Base-by-base conservation (phyloP, 2,113 vertebrate species). In the Oreochromis aureus region DNA sequence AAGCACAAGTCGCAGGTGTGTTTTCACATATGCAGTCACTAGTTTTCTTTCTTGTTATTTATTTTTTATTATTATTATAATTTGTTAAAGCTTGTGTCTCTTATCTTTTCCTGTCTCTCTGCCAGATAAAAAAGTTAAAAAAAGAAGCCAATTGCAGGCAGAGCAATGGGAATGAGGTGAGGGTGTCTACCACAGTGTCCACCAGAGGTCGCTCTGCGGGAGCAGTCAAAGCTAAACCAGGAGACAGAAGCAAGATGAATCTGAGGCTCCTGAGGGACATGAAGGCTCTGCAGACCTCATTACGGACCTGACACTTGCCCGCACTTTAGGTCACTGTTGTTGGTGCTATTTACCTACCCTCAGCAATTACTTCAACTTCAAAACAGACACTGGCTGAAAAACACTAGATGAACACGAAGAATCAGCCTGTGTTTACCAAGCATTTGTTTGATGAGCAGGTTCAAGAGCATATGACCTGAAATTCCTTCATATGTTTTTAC, bases 261-360 rank as follows among this genome's bases (percentile, higher is more conserved):
- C 97, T 99, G 82, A 96, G 95, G 89, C 93, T 99, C 93, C 87
- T 99, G 89, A 97, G 96, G 88, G 98, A 99, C 82, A 98, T 99
- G 99, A 98, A 97, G 88, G 97, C 96, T 84, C 96, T 99, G 92
- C 98, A 98, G 96, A 98, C 93, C 19, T 98, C 98, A 0, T 94
- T 99, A 30, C 96, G 95, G 89, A 96, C 85, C 93, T 92, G 96
- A 96, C 80, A 41, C 41, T 24, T 46, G 96, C 92, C 80, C 51
- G 95, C 15, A 46, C 30, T 13, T 32, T 16, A 16, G 12, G 5
- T 80, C 83, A 3, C 61, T 53, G 13, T 55, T 71, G 18, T 48
- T 78, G 51, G 48, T 86, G 82, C 89, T 89, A 1, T 59, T 6
- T 51, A 36, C 44, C 53, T 55, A 59, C 32, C 46, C 54, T 6